Evolutionary conservation across 2,888 invertebrate genomes (phyloP), one percentile per base, ranked within the genome.

Genomic region (Hofmannophila pseudospretella): DNA sequence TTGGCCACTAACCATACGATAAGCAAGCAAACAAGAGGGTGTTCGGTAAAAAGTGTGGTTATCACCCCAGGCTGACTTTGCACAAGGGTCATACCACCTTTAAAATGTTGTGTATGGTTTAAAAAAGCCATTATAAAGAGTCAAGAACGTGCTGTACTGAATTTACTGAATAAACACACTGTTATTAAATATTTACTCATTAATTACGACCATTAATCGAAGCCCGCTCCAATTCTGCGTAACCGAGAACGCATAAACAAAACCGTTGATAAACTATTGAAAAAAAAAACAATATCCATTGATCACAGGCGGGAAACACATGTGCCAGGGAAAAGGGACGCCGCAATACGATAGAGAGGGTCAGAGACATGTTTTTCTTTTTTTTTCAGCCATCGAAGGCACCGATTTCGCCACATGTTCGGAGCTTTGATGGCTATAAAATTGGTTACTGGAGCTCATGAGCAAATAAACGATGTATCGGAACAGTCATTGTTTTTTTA

Each of bases 381-480:
- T 63, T n/a, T 61, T 55, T 58, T 51, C 41, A 49, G 42, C 33
- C 58, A 52, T 51, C 49, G 51, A 54, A 16, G 16, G 68, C 76
- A 70, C 66, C 74, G 77, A 78, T 79, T 77, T 78, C 43, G 68
- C 71, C 78, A 77, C 70, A 75, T 79, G 77, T 60, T 48, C 45
- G 23, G 23, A 44, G 47, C 42, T 45, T 58, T 54, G 60, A 65
- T 63, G 55, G 61, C 53, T 59, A 62, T 69, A 59, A 64, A 59
- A 64, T 65, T 52, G 60, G 54, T 58, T 55, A 50, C 44, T 49
- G 42, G 38, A 31, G 38, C 34, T 46, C 34, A 42, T 44, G 40
- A 41, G 38, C 45, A 51, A 53, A 53, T 49, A 51, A 49, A 53
- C 46, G 38, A 42, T 34, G 31, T 35, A 43, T 43, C 43, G 38